Conservation (phyloP, 2,888 invertebrate species). For the Epinotia demarniana region DNA sequence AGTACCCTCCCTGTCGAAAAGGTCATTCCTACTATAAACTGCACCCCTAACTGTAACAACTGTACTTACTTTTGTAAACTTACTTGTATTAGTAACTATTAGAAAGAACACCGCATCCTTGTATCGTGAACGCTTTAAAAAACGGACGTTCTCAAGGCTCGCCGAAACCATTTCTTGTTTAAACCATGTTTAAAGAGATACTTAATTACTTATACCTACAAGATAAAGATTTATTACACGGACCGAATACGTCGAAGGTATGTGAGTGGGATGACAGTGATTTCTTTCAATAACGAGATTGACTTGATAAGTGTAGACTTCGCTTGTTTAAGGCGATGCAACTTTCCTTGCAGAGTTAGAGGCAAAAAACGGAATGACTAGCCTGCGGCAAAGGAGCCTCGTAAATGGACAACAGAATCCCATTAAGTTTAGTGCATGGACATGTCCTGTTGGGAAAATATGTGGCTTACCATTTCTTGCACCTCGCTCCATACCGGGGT, state of each 20-base stretch:
- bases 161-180: neutral
- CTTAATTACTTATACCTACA: neutral
- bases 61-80: neutral
- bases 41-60: too few species aligned
- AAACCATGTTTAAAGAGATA: neutral
- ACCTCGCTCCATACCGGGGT: conserved; percentile 8
- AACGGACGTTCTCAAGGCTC: neutral
- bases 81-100: neutral
- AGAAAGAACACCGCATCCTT: neutral
- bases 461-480: conserved; percentile 24
- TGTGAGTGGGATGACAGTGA: conserved; percentile 69
- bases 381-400: conserved; percentile 46
- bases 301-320: conserved; percentile 50
- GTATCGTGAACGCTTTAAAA: neutral
- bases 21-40: neutral
- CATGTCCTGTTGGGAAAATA: conserved; percentile 42
- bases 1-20: neutral
- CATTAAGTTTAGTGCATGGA: conserved; percentile 42
- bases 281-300: conserved; percentile 77
- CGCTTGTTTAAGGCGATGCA: conserved; percentile 71
- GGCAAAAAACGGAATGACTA: conserved; percentile 61
- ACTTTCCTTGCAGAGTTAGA: conserved; percentile 80
- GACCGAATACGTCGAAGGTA: conserved; percentile 70
- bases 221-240: conserved; percentile 65
- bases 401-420: conserved; percentile 57